These are phyloP conservation scores for Apoda limacodes DNA, from an alignment of 2,888 invertebrate species.

Conservation along the genomic window DNA sequence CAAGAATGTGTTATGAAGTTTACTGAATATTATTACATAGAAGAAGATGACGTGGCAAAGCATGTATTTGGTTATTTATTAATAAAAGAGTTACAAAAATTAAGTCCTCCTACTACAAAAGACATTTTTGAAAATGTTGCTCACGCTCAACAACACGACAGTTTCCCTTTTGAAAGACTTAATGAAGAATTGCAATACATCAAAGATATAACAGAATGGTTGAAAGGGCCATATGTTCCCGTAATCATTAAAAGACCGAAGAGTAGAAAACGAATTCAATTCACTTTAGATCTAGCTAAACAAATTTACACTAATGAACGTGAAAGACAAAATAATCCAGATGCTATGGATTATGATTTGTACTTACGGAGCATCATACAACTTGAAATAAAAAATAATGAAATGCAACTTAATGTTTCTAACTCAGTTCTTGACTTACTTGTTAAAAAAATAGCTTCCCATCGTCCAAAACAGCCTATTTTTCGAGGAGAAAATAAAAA, in stretches of 20 bases:
- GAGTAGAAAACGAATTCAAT: slow-evolving; percentile 30
- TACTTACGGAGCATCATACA: slow-evolving; percentile 25
- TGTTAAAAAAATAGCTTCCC: too few species aligned
- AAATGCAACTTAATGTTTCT: too few species aligned
- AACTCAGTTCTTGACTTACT: too few species aligned
- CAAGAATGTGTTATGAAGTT: slow-evolving; percentile 34
- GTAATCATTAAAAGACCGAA: slow-evolving; percentile 26
- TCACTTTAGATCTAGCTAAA: slow-evolving; percentile 32
- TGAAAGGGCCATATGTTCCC: slow-evolving; percentile 34
- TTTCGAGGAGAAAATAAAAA: slow-evolving; percentile 15
- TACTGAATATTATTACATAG: slow-evolving; percentile 32
- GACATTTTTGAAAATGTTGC: slow-evolving; percentile 27
- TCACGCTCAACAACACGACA: slow-evolving; percentile 17
- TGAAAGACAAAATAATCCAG: slow-evolving; percentile 24
- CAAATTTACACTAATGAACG: slow-evolving; percentile 34
- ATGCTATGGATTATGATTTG: slow-evolving; percentile 28
- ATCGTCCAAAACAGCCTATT: slow-evolving; percentile 1
- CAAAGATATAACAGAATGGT: slow-evolving; percentile 40
- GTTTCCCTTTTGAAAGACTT: slow-evolving; percentile 24
- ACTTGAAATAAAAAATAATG: background rate
- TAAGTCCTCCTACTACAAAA: slow-evolving; percentile 26
- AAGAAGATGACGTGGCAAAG: slow-evolving; percentile 30
- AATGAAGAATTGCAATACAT: slow-evolving; percentile 35
- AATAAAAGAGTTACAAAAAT: slow-evolving; percentile 30
- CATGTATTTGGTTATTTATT: slow-evolving; percentile 32